Base-by-base conservation (phyloP, 2,888 invertebrate species). In the Pammene fasciana region DNA sequence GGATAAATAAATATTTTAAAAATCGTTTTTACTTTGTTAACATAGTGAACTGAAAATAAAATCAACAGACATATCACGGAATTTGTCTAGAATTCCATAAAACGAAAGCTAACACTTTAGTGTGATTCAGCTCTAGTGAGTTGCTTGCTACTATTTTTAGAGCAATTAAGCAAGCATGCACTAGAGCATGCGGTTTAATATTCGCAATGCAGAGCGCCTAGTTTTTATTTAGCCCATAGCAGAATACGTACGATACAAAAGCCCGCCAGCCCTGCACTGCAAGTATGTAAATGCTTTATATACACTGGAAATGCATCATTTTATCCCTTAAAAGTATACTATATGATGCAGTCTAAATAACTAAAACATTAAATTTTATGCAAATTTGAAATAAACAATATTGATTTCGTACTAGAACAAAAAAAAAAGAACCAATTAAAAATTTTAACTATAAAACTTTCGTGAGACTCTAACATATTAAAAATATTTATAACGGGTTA, bases 151-250 rank as follows among this genome's bases (percentile, higher is more conserved):
- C 59, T 60, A 48, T 46, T 60, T 70, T 70, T 26, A 55, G 45
- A 57, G 65, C 70, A 70, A 70, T 70, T 60, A 60, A 60, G 26
- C 46, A 14, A 41, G 46, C 48, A 59, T 48, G 60, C 41, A 60
- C 34, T 55, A 38, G 45, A 60, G 48, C 59, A 41, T 65, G 46
- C 54, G 65, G 38, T 41, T 55, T 26, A 50, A 65, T 65, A 70
- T 70, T 70, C 65, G 34, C 48, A 46, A 60, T 65, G 59, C 54
- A 65, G 65, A 54, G 55, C 65, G 65, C 59, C 68, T 68, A 60
- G 65, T 70, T 70, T 70, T 70, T 70, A 70, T 65, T 65, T 65
- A 70, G 70, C 65, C 65, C 54, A 70, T 65, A 70, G 61, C 67
- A 55, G 59, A 70, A 70, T 68, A 65, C 57, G 55, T 70, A 46